Base-by-base conservation (phyloP, 2,888 invertebrate genomes). In the Ichneumoninae sp. region DNA sequence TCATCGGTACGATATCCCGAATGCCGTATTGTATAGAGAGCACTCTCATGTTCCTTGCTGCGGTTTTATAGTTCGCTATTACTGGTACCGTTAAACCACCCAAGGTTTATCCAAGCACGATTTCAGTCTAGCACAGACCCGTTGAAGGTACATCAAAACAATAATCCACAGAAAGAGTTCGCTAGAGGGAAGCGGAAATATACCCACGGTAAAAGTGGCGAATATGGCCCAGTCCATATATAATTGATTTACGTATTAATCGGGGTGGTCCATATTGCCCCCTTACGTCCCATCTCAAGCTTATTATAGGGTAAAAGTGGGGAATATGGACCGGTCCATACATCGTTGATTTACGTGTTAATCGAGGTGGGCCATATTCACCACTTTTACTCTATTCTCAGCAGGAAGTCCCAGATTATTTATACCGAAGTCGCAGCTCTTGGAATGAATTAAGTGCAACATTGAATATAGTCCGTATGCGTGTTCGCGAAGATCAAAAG, bases 401-500 rank as follows among this genome's bases (percentile, higher is more conserved):
- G 16, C 44, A 47, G 44, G 16, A 47, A 47, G 3, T 16, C 4
- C 44, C 13, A 3, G 44, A 47, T 13, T 10, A 26, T 57, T 57
- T 26, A 57, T 26, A 26, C 13, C 26, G 22, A 13, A 26, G 57
- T 57, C 26, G 54, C 22, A 8, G 54, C 19, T 26, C 57, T 57
- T 13, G 57, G 26, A 26, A 26, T 3, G 57, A 57, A 57, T 57
- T 22, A 13, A 26, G 57, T 1, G 22, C 26, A 57, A 57, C 22
- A 57, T 57, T 57, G 57, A 26, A 26, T 47, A 26, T n/a, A 47
- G 62, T 13, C n/a, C 47, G 30, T 47, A 74, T 30, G n/a, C 47
- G 40, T 13, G 22, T 62, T 74, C 30, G 47, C 26, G 26, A 66
- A 80, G 54, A 71, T 75, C 70, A 47, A 19, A 75, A 75, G 71